These are phyloP conservation scores for Holothuria glaberrima DNA, from an alignment of 35 echinoderm and acorn worm genomes.

Conservation along the genomic window DNA sequence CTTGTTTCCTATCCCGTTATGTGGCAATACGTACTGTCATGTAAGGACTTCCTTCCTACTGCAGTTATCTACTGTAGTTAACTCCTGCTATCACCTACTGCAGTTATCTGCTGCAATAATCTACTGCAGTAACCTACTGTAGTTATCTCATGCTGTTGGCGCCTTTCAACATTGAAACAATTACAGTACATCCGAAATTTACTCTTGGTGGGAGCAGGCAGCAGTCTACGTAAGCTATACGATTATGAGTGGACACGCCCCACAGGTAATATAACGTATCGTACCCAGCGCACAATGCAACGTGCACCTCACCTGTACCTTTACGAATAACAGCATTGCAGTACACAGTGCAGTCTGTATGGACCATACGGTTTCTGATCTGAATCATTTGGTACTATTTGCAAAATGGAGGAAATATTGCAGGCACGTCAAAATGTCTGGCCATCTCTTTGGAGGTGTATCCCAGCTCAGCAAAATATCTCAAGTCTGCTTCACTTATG, in stretches of 20 bases:
- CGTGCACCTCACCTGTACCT: too few species aligned
- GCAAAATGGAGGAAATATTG: neutral
- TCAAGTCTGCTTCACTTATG: neutral
- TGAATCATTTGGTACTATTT: neutral
- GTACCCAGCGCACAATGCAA: neutral
- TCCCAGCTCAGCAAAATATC: too few species aligned
- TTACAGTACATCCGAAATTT: neutral
- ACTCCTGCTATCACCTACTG: neutral
- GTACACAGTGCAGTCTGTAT: neutral
- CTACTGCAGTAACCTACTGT: too few species aligned
- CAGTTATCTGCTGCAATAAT: too few species aligned
- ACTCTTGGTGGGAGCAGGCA: neutral
- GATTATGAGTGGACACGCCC: neutral
- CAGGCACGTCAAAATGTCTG: neutral
- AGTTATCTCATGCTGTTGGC: neutral
- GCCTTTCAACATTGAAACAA: neutral
- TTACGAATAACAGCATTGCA: slow-evolving; percentile 12
- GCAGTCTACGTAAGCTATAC: neutral
- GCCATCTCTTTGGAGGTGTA: too few species aligned
- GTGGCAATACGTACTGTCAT: too few species aligned
- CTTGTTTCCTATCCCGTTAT: too few species aligned
- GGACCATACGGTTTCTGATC: neutral
- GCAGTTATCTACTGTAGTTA: too few species aligned
- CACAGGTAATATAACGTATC: neutral
- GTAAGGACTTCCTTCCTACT: too few species aligned